These are phyloP conservation scores for Semibalanus balanoides DNA, from an alignment of 1,140 invertebrate genomes.

Conservation along the genomic window DNA sequence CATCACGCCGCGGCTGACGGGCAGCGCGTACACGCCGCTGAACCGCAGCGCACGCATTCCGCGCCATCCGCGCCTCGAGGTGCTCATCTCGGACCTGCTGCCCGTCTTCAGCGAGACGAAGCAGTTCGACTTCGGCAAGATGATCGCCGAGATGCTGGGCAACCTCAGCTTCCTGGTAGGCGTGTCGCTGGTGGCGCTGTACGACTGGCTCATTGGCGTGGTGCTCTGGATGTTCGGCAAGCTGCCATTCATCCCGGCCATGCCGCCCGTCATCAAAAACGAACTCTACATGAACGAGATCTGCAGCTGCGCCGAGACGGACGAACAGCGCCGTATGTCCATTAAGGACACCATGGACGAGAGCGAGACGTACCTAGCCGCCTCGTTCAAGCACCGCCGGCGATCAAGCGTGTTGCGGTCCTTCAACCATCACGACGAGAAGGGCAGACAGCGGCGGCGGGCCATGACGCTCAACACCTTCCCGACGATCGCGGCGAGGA, in stretches of 20 bases:
- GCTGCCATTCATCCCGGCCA: not conserved
- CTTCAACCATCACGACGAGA: too few species aligned
- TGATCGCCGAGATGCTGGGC: not conserved
- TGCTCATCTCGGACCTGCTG: not conserved
- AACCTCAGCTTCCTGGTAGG: not conserved
- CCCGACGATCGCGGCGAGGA: too few species aligned
- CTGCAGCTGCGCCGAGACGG: not conserved
- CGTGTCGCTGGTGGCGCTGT: not conserved
- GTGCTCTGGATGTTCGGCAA: not conserved
- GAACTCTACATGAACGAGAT: not conserved
- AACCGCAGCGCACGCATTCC: not conserved
- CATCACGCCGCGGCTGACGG: not conserved
- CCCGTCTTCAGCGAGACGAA: not conserved
- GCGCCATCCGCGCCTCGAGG: not conserved
- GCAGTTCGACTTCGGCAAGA: not conserved
- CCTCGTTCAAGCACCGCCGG: too few species aligned
- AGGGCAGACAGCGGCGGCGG: too few species aligned
- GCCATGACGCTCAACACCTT: too few species aligned
- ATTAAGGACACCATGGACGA: too few species aligned
- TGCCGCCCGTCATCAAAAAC: not conserved
- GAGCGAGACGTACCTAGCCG: too few species aligned
- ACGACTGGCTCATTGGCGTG: not conserved
- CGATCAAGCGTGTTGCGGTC: too few species aligned
- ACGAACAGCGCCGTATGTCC: too few species aligned
- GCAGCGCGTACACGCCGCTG: not conserved